Evolutionary conservation across 1,140 invertebrate species (phyloP).

Genomic region (Brachionus manjavacas): DNA sequence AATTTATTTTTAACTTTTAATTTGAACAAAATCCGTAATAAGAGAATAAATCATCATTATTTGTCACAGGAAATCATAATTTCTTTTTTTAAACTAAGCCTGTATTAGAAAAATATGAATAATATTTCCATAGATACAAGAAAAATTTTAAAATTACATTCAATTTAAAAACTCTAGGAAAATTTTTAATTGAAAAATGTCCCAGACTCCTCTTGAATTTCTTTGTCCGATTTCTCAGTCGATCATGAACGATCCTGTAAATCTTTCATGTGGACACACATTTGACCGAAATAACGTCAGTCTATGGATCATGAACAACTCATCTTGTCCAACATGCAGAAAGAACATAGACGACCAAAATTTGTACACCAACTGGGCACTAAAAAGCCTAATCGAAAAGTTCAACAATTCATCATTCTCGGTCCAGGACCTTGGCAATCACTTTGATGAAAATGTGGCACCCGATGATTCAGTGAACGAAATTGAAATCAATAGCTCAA

Average conservation of each 20-base stretch:
- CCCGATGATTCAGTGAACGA: not conserved
- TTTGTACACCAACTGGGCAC: not conserved
- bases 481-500: not conserved
- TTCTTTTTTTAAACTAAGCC: not conserved
- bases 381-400: slow-evolving; percentile 31
- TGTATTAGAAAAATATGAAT: too few species aligned
- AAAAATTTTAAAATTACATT: not conserved
- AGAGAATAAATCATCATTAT: too few species aligned
- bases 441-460: not conserved
- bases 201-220: not conserved
- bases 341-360: not conserved
- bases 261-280: slow-evolving; percentile 18
- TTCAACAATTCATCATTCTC: not conserved
- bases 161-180: not conserved
- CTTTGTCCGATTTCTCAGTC: slow-evolving; percentile 16
- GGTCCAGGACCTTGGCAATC: not conserved
- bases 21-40: too few species aligned
- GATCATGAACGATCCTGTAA: slow-evolving; percentile 11
- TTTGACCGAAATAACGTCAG: not conserved
- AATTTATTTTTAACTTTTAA: too few species aligned
- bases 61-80: too few species aligned
- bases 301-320: not conserved
- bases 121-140: not conserved
- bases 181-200: not conserved
- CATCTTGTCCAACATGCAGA: slow-evolving; percentile 15